Percentiles rank a stretch among this genome's conserved stretches.
Conservation (phyloP, 92 coral and sea anemone species). For the Zoanthus solanderi region DNA sequence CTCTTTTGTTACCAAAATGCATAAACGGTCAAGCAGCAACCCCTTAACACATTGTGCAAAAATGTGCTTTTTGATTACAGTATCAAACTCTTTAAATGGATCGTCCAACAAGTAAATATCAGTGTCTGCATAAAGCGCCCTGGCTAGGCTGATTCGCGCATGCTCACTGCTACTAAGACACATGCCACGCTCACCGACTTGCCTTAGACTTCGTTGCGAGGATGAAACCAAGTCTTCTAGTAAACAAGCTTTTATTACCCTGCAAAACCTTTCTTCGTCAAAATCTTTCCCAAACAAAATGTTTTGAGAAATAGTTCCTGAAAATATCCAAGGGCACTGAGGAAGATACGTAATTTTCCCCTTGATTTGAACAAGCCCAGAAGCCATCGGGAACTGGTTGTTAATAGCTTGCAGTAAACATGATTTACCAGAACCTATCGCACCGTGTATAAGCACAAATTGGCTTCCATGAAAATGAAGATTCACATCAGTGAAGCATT, state of each 20-base stretch:
- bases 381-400: slow-evolving; percentile 9
- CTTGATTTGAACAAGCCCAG: neutral
- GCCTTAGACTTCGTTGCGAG: neutral
- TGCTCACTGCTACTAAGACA: slow-evolving; percentile 28
- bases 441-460: slow-evolving; percentile 18
- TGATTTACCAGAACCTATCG: slow-evolving; percentile 27
- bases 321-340: slow-evolving; percentile 42
- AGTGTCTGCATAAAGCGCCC: slow-evolving; percentile 31
- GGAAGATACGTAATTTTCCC: slow-evolving; percentile 8
- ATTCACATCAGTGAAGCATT: slow-evolving; percentile 5
- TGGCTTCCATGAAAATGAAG: slow-evolving; percentile 39
- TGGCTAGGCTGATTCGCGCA: slow-evolving; percentile 19
- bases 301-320: slow-evolving; percentile 37
- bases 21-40: slow-evolving; percentile 19
- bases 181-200: slow-evolving; percentile 36
- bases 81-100: slow-evolving; percentile 22
- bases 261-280: slow-evolving; percentile 16
- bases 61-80: neutral
- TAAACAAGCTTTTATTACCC: slow-evolving; percentile 17
- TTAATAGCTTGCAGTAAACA: slow-evolving; percentile 27
- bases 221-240: slow-evolving; percentile 5
- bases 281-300: slow-evolving; percentile 33
- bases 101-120: slow-evolving; percentile 45
- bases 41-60: slow-evolving; percentile 23
- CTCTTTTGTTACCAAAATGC: slow-evolving; percentile 27